Conservation (phyloP, 2,797 vertebrate species). For the Gymnothorax reevesii region DNA sequence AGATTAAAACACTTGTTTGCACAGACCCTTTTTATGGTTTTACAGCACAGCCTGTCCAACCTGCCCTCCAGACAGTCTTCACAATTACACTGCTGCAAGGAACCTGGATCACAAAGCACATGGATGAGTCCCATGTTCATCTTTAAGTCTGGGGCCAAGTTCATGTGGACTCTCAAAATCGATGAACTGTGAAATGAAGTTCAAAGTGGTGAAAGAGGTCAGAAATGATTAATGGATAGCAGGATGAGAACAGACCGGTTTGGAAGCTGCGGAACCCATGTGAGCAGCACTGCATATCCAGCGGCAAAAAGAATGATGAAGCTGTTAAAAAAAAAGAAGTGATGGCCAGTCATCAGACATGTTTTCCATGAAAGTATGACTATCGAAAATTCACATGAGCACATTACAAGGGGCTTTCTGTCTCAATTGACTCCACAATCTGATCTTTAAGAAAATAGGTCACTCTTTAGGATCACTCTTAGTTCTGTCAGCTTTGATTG, state of each 20-base stretch:
- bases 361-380: background rate
- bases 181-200: slow-evolving; percentile 72
- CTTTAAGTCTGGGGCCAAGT: background rate
- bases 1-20: too few relatives aligned
- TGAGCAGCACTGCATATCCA: background rate
- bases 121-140: background rate
- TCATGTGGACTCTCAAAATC: slow-evolving; percentile 55
- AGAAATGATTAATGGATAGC: slow-evolving; percentile 65
- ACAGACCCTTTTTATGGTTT: too few relatives aligned
- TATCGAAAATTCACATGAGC: background rate
- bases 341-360: background rate
- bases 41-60: background rate
- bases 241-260: slow-evolving; percentile 46
- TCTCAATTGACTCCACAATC: background rate
- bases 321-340: slow-evolving; percentile 2
- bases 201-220: slow-evolving; percentile 57
- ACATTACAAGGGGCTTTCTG: background rate
- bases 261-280: background rate
- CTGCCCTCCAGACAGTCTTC: background rate
- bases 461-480: background rate
- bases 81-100: background rate
- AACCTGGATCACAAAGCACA: background rate
- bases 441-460: background rate
- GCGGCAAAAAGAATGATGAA: too few relatives aligned
- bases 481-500: background rate